These are phyloP conservation scores for Hephaestus fuliginosus DNA, from an alignment of 2,797 vertebrate species.

Conservation along the genomic window DNA sequence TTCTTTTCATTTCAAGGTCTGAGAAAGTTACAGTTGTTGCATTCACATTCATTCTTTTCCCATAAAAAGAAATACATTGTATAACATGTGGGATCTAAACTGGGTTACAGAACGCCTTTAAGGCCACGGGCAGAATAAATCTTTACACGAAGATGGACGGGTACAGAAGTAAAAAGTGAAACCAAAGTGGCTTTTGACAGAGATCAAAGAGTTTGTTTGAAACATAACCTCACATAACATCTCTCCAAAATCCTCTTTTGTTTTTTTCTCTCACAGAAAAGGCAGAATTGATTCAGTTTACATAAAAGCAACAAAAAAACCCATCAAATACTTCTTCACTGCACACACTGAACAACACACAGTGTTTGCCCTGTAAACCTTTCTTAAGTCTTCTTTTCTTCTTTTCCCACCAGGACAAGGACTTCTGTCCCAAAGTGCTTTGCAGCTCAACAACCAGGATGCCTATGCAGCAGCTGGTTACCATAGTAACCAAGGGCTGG, in stretches of 20 bases:
- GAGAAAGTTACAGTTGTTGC: neutral
- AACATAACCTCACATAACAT: slow-evolving; percentile 4
- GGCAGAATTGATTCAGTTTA: neutral
- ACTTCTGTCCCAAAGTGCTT: slow-evolving; percentile 96
- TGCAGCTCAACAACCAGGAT: slow-evolving; percentile 98
- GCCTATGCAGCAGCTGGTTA: slow-evolving; percentile 96
- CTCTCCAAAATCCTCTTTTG: neutral
- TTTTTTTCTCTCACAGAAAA: neutral
- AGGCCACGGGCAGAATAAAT: slow-evolving; percentile 45
- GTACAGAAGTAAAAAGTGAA: slow-evolving; percentile 30
- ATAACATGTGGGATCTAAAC: slow-evolving; percentile 47
- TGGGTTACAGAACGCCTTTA: slow-evolving; percentile 59
- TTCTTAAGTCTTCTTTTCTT: neutral
- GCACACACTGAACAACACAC: neutral
- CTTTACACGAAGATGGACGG: slow-evolving; percentile 43
- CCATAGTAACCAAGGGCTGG: slow-evolving; percentile 97
- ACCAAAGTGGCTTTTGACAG: slow-evolving; percentile 31
- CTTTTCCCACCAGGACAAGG: slow-evolving; percentile 90
- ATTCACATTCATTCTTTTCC: slow-evolving; percentile 26
- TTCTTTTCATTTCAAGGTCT: slow-evolving; percentile 64
- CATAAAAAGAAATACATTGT: slow-evolving; percentile 36
- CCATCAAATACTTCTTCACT: neutral
- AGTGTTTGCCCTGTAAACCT: neutral
- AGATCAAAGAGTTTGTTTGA: slow-evolving; percentile 9
- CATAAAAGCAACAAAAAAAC: neutral